Percentiles rank a stretch among this genome's conserved stretches.
Conservation (phyloP, 64 coral and sea anemone species). For the Porites lutea region DNA sequence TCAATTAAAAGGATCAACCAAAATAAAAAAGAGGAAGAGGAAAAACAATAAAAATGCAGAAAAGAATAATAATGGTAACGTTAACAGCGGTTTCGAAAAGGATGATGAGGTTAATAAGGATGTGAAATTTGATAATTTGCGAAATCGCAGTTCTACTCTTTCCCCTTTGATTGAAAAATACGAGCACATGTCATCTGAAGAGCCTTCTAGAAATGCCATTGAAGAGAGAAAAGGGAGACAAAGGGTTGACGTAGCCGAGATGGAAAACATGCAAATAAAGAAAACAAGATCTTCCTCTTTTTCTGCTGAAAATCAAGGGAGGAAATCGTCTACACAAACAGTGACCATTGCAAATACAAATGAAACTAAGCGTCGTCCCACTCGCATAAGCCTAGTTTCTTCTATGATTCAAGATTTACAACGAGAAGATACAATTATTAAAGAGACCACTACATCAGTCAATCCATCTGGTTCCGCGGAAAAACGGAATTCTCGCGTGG, state of each 20-base stretch:
- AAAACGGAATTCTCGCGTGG: neutral
- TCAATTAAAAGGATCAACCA: conserved; percentile 10
- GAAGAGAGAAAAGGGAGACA: neutral
- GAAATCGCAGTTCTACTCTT: conserved; percentile 8
- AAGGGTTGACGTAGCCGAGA: neutral
- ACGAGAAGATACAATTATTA: conserved; percentile 18
- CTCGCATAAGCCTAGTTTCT: neutral
- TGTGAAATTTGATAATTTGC: neutral
- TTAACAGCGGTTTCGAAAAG: neutral
- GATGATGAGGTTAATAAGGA: neutral
- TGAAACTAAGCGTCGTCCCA: neutral
- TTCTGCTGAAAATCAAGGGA: neutral
- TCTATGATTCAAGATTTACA: conserved; percentile 38
- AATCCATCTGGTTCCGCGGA: neutral
- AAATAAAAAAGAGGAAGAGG: conserved; percentile 9
- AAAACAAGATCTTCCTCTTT: neutral
- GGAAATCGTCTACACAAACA: neutral
- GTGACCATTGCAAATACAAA: neutral
- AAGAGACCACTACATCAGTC: neutral
- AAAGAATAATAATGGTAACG: neutral
- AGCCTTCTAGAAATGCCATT: neutral
- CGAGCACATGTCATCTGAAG: neutral
- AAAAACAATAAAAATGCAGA: neutral
- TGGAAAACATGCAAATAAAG: neutral
- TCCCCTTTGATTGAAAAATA: neutral